Evolutionary conservation across 2,888 invertebrate species (phyloP), one percentile per base, ranked within the genome.

Genomic region (Andrena dorsata): DNA sequence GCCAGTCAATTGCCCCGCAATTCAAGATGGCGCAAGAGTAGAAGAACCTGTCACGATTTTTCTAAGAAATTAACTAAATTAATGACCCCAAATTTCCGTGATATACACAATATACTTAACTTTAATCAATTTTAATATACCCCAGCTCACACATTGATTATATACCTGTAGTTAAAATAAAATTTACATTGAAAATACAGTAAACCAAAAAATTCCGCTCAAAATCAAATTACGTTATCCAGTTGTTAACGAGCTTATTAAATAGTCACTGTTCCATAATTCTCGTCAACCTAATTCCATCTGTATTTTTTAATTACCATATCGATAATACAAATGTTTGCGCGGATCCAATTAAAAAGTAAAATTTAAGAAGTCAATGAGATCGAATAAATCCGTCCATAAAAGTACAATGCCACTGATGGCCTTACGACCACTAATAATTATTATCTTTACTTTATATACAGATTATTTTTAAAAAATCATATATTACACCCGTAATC

Each of bases 21-120:
- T 70, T 53, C 71, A 80, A 80, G 78, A 80, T 80, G 80, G 65
- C 78, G 65, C 71, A 6, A 60, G 60, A 51, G 51, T 61, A 77
- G 41, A 32, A 51, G 47, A 41, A 35, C 53, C 61, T 68, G 28
- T 78, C 26, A 5, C 8, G 8, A 23, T 35, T 65, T 23, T 65
- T 23, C 3, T 32, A 47, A 1, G 10, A 66, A 60, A 16, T 23
- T 20, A 30, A 30, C 30, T 66, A 20, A 47, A 41, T 32, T 23
- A 13, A 20, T 30, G 3, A 49, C 26, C 32, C 0, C 49, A 49
- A 10, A 61, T 8, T 61, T 41, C 16, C 5, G 4, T 7, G 26
- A 60, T 47, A n/a, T 26, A 64, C 13, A 28, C 1, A 26, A 23
- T 20, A 30, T 53, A 28, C 16, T 64, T 28, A 1, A 10, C 23